Conservation (phyloP, 2,888 invertebrate species). For the Dryococelus australis region DNA sequence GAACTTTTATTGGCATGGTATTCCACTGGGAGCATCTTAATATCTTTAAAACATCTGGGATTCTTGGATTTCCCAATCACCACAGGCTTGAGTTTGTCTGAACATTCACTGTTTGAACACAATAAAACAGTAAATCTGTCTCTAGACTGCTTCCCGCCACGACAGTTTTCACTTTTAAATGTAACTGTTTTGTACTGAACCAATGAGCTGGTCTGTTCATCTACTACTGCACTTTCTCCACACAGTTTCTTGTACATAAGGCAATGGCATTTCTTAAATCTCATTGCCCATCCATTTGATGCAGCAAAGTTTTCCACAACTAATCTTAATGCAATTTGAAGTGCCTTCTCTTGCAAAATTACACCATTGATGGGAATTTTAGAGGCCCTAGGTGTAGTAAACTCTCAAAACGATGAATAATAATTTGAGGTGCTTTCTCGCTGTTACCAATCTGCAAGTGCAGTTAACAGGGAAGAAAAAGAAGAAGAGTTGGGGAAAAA, state of each 20-base stretch:
- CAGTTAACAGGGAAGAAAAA: no score
- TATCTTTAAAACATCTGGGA: neutral
- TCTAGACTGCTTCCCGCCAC: no score
- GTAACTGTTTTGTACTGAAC: neutral
- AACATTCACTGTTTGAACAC: no score
- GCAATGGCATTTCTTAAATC: neutral
- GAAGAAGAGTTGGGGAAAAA: no score
- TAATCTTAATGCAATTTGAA: neutral
- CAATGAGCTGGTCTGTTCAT: neutral
- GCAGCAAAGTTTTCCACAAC: no score
- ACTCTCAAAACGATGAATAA: no score
- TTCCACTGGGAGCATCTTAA: neutral
- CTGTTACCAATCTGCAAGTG: no score
- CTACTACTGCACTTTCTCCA: neutral
- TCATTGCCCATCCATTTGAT: neutral
- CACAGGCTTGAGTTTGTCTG: no score
- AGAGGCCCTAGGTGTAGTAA: neutral
- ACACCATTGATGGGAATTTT: neutral
- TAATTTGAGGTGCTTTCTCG: no score
- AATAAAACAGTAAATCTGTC: no score
- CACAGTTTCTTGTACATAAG: neutral
- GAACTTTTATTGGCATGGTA: neutral
- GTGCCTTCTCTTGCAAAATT: neutral
- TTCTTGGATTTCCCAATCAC: neutral
- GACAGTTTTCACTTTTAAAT: no score